Conservation (phyloP, 2,113 vertebrate species). For the Podocnemis expansa region DNA sequence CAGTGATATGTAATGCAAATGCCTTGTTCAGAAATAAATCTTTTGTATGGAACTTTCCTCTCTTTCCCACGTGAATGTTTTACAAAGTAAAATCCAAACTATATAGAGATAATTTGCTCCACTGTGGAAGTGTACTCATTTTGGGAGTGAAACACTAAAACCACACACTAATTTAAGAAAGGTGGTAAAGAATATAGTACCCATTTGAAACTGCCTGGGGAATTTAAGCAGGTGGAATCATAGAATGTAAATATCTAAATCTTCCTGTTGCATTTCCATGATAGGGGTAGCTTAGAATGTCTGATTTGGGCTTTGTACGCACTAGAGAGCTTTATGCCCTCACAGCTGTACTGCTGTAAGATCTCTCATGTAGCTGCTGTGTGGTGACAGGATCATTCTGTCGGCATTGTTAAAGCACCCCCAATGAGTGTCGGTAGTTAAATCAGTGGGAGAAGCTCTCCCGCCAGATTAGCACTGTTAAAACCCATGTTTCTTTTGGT, state of each 20-base stretch:
- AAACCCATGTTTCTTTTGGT: too few species aligned
- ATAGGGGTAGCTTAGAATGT: neutral
- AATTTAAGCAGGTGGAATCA: slow-evolving; percentile 20
- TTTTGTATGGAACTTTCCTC: slow-evolving; percentile 51
- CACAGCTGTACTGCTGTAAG: neutral
- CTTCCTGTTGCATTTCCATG: slow-evolving; percentile 24
- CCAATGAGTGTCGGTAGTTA: too few species aligned
- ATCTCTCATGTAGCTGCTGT: too few species aligned
- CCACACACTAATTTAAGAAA: neutral
- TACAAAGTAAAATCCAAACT: neutral
- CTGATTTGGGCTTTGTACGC: neutral
- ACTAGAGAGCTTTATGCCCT: neutral
- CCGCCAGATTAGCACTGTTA: too few species aligned
- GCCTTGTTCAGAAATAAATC: slow-evolving; percentile 2
- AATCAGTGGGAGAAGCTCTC: too few species aligned
- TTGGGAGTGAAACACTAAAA: slow-evolving; percentile 36
- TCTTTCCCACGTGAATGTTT: slow-evolving; percentile 34
- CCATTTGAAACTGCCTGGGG: slow-evolving; percentile 4
- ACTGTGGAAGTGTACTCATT: neutral
- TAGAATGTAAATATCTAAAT: slow-evolving; percentile 19
- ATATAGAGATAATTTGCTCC: slow-evolving; percentile 1
- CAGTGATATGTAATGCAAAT: slow-evolving; percentile 37
- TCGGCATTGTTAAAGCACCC: too few species aligned
- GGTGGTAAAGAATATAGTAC: neutral
- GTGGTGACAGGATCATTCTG: too few species aligned